Base-by-base conservation (phyloP, 2,797 vertebrate species). In the Gobionotothen gibberifrons region DNA sequence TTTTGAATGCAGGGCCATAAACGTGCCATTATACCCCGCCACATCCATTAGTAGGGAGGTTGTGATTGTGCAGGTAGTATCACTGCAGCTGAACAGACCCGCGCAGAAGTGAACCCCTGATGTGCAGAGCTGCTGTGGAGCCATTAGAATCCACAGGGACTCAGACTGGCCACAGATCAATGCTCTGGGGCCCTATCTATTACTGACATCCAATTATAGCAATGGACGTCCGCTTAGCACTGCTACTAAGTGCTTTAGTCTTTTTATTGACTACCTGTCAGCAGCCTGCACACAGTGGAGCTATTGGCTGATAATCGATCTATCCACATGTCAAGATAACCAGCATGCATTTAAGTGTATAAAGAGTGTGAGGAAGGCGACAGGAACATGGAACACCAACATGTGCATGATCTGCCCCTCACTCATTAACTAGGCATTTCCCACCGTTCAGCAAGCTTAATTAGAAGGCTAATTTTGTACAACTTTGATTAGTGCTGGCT, bases 121-220 rank as follows among this genome's bases (percentile, higher is more conserved):
- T 7, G 78, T 71, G 70, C 51, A 42, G 84, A 76, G 60, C 85
- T 69, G 77, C 81, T 61, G 51, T 81, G 71, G 82, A 86, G 79
- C 84, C 75, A 83, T 91, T 90, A 82, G 69, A 46, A 67, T 75
- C 78, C 77, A 66, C 43, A 19, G 82, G 86, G 83, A 84, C 90
- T 90, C 76, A 10, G 75, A 85, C 86, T 57, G 44, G 71, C 76
- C 86, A 74, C 87, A 76, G 86, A 93, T 92, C 89, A 78, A 87
- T 86, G 88, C 88, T 86, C 85, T 0, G 21, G 89, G 87, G 85
- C 65, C 87, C 78, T 84, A 91, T 93, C 86, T 68, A 72, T 93
- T 89, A 91, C 91, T 84, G 90, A 81, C 89, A 90, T 83, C 88
- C 88, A 92, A 90, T 94, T 93, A 91, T 82, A 89, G 83, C 89